Conservation (phyloP, 2,113 vertebrate species). For the Hydrolagus affinis region DNA sequence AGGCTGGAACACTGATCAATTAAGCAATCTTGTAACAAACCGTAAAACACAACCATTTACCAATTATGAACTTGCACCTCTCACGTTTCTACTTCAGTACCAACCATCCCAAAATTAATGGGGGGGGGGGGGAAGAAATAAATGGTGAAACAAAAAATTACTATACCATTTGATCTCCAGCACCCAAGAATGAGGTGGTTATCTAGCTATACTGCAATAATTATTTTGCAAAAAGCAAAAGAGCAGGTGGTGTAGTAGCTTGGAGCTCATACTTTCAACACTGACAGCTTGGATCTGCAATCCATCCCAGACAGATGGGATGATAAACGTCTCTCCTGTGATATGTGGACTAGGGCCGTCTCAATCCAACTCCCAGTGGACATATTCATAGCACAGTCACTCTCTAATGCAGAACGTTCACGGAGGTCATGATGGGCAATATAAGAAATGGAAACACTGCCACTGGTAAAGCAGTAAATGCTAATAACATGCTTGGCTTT, state of each 20-base stretch:
- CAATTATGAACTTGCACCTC: too few relatives aligned
- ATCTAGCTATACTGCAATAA: too few relatives aligned
- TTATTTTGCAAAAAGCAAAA: too few relatives aligned
- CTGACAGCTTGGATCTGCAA: not conserved
- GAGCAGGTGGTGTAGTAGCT: not conserved
- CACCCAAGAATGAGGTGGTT: too few relatives aligned
- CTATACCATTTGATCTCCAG: too few relatives aligned
- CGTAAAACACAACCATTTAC: too few relatives aligned
- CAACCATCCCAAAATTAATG: too few relatives aligned
- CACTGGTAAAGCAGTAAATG: not conserved
- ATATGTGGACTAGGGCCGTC: not conserved
- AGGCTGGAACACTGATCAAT: too few relatives aligned
- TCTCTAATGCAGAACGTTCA: not conserved
- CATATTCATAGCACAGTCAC: not conserved
- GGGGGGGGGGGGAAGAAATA: too few relatives aligned
- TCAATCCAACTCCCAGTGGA: constrained; percentile 21
- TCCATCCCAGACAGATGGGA: not conserved
- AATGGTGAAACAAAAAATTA: too few relatives aligned
- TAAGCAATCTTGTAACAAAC: too few relatives aligned
- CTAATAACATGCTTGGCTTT: not conserved
- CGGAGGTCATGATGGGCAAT: not conserved
- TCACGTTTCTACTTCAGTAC: too few relatives aligned
- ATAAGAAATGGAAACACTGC: not conserved
- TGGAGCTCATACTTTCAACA: not conserved
- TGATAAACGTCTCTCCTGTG: not conserved